Evolutionary conservation across 2,797 vertebrate species (phyloP).

Genomic region (Pseudocheirus occidentalis): DNA sequence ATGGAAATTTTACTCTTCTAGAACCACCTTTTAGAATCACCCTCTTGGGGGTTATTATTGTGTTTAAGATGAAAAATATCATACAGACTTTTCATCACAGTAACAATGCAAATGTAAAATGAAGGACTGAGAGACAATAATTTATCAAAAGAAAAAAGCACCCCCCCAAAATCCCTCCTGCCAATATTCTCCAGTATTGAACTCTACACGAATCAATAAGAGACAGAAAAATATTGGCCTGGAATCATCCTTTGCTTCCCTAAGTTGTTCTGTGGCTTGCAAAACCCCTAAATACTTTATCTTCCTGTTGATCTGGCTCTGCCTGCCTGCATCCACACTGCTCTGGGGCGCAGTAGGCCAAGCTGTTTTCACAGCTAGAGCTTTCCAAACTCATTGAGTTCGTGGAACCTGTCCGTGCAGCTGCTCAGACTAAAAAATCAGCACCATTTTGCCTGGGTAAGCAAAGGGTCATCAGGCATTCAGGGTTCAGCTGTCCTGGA

Average conservation of each 20-base stretch:
- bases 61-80: slow-evolving; percentile 44
- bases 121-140: background rate
- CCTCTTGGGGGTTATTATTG: background rate
- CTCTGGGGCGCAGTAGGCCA: background rate
- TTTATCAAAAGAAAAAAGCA: slow-evolving; percentile 28
- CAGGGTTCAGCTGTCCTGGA: background rate
- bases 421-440: background rate
- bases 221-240: slow-evolving; percentile 54
- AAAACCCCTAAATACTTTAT: slow-evolving; percentile 37
- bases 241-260: slow-evolving; percentile 28
- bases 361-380: background rate
- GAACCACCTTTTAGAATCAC: slow-evolving; percentile 14
- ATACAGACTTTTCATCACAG: slow-evolving; percentile 37
- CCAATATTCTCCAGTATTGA: slow-evolving; percentile 16
- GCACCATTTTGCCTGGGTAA: background rate
- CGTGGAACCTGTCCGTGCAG: background rate
- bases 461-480: background rate
- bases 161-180: background rate
- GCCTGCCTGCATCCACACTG: background rate
- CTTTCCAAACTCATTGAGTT: background rate
- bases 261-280: slow-evolving; percentile 9
- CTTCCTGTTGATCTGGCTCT: slow-evolving; percentile 2
- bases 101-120: slow-evolving; percentile 29
- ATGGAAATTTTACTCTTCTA: slow-evolving; percentile 51
- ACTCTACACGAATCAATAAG: slow-evolving; percentile 49